Evolutionary conservation across 30 jellyfish, hydroid and myxozoan species (phyloP).

Genomic region (Aurelia sp.): DNA sequence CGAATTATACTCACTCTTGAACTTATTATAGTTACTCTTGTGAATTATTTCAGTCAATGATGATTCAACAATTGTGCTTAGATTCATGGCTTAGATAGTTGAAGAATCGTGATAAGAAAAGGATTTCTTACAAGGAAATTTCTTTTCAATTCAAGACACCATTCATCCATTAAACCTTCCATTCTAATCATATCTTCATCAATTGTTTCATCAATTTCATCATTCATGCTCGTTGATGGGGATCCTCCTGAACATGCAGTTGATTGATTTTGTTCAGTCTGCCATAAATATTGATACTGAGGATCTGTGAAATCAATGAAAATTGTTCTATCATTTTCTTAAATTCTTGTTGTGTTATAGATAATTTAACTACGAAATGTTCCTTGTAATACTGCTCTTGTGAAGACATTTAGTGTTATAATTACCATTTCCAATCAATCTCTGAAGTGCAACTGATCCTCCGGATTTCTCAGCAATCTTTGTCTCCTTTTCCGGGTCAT

Average conservation of each 20-base stretch:
- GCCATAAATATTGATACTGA: too few species aligned
- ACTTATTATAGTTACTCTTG: too few species aligned
- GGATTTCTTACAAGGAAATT: conserved; percentile 75
- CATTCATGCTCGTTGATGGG: not conserved
- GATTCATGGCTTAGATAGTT: not conserved
- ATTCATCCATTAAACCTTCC: conserved; percentile 84
- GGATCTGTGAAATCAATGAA: too few species aligned
- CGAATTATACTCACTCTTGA: too few species aligned
- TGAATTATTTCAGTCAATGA: conserved; percentile 5
- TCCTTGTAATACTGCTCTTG: too few species aligned
- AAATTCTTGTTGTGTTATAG: too few species aligned
- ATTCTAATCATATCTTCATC: conserved; percentile 80
- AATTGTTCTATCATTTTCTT: too few species aligned
- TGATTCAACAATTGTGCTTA: conserved; percentile 39
- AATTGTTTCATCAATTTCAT: conserved; percentile 24
- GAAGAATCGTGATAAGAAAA: too few species aligned
- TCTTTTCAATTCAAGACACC: conserved; percentile 81
- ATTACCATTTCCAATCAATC: not conserved
- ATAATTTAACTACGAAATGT: too few species aligned
- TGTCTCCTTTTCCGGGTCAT: not conserved
- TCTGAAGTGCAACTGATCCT: conserved; percentile 12
- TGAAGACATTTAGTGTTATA: too few species aligned
- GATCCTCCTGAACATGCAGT: not conserved
- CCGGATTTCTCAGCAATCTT: not conserved
- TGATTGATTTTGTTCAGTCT: not conserved